A percentile compares a stretch with the other conserved stretches of the same genome.
These are phyloP conservation scores for Lasioglossum baleicum DNA, from an alignment of 1,140 invertebrate species.

Conservation along the genomic window DNA sequence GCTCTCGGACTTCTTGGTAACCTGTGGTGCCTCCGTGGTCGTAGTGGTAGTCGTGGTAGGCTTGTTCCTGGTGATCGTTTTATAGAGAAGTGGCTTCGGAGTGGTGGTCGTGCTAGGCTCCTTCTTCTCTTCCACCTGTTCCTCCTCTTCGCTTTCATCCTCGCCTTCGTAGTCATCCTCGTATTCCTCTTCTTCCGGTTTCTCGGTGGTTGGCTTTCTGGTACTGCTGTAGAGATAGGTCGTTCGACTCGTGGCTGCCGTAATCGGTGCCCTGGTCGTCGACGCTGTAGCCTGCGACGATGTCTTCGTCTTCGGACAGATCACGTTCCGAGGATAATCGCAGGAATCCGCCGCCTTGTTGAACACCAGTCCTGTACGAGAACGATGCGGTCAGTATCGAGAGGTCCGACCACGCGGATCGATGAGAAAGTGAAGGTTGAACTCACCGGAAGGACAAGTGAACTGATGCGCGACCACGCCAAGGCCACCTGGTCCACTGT, in stretches of 20 bases:
- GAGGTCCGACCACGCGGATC: not conserved
- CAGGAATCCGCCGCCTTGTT: constrained; percentile 95
- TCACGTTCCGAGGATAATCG: constrained; percentile 93
- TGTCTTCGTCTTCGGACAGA: constrained; percentile 83
- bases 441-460: constrained; percentile 92
- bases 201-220: constrained; percentile 79
- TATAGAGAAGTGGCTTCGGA: constrained; percentile 71
- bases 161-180: constrained; percentile 84
- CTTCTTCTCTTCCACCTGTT: constrained; percentile 67
- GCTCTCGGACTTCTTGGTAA: constrained; percentile 27
- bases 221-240: constrained; percentile 79
- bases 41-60: constrained; percentile 63
- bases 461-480: constrained; percentile 96
- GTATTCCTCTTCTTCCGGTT: constrained; percentile 81
- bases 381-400: not conserved
- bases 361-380: constrained; percentile 88
- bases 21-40: constrained; percentile 44
- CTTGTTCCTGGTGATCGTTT: constrained; percentile 74
- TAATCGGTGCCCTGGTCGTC: constrained; percentile 78
- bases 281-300: constrained; percentile 77
- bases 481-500: constrained; percentile 92
- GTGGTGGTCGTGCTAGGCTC: constrained; percentile 69
- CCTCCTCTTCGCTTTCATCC: constrained; percentile 58
- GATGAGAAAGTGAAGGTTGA: not conserved
- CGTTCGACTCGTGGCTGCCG: constrained; percentile 77